Conservation (phyloP, 2,888 invertebrate genomes). For the Lithophane semibrunnea region DNA sequence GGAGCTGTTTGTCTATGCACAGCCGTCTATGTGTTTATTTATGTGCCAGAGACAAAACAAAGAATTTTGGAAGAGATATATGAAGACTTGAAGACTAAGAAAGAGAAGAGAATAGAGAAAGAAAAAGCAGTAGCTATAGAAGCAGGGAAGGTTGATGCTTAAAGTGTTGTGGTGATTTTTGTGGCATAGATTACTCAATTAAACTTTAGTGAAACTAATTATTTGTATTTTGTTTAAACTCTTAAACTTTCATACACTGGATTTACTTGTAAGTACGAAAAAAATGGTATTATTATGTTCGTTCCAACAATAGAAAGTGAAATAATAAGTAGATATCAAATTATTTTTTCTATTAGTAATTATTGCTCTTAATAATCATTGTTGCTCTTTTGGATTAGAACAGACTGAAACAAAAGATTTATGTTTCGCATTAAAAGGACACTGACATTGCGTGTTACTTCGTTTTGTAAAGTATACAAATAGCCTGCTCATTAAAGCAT, state of each 20-base stretch:
- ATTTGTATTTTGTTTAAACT: not conserved
- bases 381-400: not conserved
- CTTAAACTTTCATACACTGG: not conserved
- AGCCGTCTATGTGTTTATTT: constrained; percentile 74
- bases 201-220: not conserved
- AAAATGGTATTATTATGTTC: not conserved
- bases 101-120: constrained; percentile 70
- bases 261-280: not conserved
- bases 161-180: not conserved
- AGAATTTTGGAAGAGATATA: constrained; percentile 80
- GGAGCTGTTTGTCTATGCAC: constrained; percentile 76
- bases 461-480: not conserved
- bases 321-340: not conserved
- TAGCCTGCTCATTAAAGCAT: not conserved
- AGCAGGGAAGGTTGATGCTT: constrained; percentile 7
- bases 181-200: not conserved
- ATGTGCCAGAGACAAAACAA: constrained; percentile 81
- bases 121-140: constrained; percentile 26
- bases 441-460: not conserved
- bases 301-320: not conserved
- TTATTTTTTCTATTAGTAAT: not conserved
- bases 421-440: too few relatives aligned
- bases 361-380: too few relatives aligned
- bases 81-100: constrained; percentile 76
- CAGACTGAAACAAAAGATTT: not conserved